Evolutionary conservation across 2,888 invertebrate genomes (phyloP), one percentile per base, ranked within the genome.

Genomic region (Beris chalybata): DNA sequence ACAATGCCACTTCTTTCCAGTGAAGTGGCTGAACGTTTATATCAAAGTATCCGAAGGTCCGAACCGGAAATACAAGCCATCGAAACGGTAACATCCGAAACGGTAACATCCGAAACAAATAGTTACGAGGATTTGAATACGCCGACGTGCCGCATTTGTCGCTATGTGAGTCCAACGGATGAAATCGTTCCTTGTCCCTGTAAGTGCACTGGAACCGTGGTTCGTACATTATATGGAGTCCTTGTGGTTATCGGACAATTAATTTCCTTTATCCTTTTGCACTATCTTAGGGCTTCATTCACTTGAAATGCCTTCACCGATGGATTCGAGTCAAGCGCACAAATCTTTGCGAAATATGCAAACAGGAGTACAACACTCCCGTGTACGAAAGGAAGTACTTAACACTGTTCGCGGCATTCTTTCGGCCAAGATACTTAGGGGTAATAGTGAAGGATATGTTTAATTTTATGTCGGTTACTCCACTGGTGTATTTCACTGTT

Each of bases 161-260:
- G 77, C 31, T 78, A 75, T 73, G 73, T 76, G 65, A 76, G 76
- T 30, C 73, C 70, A 66, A 76, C 77, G 44, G 72, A 76, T 71
- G 73, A 76, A 58, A 70, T 79, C 22, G 72, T 75, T n/a, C 70
- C 66, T 38, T 78, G 78, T 71, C 79, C 79, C 4, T 79, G 79
- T 68, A 73, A 72, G 12, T 79, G 79, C 72, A 77, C 74, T 56
- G 80, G 80, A 47, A 79, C 76, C 67, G 78, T 79, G 73, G 79
- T 80, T 67, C 72, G 73, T 71, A 38, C 15, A 6, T 30, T n/a
- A 45, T 22, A 38, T 38, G 5, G 22, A 45, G 30, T 29, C 9
- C 9, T 6, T n/a, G 11, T n/a, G 47, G 30, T 3, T 38, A 53
- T 15, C 45, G 38, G 38, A 1, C 29, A 7, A 57, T 11, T 45